Percentiles rank a stretch among this genome's conserved stretches.
Conservation (phyloP, 2,113 vertebrate genomes). For the Pteropus alecto region DNA sequence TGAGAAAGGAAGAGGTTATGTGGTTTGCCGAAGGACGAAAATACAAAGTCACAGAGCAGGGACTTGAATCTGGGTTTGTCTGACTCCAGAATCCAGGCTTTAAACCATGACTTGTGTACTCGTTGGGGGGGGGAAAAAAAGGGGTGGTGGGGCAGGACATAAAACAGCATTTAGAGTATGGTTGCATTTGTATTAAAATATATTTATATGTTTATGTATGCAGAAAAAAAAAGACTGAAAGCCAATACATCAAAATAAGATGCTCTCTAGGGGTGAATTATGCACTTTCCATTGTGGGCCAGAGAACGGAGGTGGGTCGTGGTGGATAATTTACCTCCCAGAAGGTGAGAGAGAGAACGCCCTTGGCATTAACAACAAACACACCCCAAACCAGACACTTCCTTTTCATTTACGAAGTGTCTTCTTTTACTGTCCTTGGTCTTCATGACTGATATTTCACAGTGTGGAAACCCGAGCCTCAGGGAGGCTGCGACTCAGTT, state of each 20-base stretch:
- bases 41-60: neutral
- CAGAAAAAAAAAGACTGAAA: neutral
- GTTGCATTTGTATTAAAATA: neutral
- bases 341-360: neutral
- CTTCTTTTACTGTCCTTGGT: neutral
- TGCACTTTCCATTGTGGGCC: neutral
- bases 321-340: rapidly evolving
- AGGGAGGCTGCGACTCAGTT: neutral
- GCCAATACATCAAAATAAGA: neutral
- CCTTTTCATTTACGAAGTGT: neutral
- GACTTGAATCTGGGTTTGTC: neutral
- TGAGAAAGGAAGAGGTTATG: neutral
- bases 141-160: neutral
- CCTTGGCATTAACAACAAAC: neutral
- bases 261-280: neutral
- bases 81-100: neutral
- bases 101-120: neutral
- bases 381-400: no score
- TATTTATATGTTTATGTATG: no score
- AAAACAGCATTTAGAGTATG: neutral
- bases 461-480: neutral
- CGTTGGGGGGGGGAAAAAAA: rapidly evolving
- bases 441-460: neutral
- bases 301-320: neutral
- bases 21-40: neutral